These are phyloP conservation scores for Aphodius sticticus DNA, from an alignment of 2,888 invertebrate genomes.

Conservation along the genomic window DNA sequence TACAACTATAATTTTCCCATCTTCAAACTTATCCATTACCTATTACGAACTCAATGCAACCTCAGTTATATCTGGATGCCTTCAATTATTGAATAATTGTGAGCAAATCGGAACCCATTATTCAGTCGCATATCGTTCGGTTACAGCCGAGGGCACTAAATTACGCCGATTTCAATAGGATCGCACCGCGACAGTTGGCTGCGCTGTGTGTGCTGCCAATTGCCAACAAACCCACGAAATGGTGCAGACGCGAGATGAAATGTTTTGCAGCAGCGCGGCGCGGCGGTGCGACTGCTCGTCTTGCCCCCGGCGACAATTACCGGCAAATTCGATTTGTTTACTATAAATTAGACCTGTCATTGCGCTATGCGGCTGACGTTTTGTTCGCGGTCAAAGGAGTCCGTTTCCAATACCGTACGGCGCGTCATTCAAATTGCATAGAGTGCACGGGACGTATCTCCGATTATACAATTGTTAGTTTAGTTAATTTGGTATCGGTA, in stretches of 20 bases:
- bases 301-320: background rate
- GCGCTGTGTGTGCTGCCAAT: background rate
- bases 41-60: background rate
- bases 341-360: background rate
- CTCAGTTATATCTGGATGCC: background rate
- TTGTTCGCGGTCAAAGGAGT: background rate
- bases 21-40: too few relatives aligned
- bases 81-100: background rate
- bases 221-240: background rate
- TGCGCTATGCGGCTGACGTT: background rate
- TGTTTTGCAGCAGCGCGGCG: background rate
- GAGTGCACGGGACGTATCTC: background rate
- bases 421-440: background rate
- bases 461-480: background rate
- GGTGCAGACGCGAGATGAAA: background rate
- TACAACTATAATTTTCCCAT: too few relatives aligned
- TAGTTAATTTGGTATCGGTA: background rate
- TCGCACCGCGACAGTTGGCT: background rate
- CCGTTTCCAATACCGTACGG: background rate
- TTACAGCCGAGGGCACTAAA: constrained; percentile 4
- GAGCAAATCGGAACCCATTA: background rate
- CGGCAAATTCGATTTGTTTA: background rate
- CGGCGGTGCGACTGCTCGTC: background rate
- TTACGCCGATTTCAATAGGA: background rate
- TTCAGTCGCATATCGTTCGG: background rate